Percentiles rank a stretch among this genome's conserved stretches.
These are phyloP conservation scores for Cotesia typhae DNA, from an alignment of 1,140 invertebrate species.

Conservation along the genomic window DNA sequence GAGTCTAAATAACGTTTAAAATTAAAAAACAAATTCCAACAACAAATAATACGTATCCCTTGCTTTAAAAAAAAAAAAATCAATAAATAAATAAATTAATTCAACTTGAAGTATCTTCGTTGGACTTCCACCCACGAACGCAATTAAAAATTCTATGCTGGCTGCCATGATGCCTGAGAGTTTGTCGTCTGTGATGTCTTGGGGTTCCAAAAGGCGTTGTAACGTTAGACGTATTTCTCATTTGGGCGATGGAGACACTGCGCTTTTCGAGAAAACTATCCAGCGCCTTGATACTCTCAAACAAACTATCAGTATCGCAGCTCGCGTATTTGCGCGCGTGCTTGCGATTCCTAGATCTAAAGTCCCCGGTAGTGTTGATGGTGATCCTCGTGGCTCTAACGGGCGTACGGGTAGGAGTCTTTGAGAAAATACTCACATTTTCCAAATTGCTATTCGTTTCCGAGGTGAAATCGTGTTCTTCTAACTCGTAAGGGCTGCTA, in stretches of 20 bases:
- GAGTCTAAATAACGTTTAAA: not conserved
- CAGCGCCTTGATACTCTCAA: constrained; percentile 53
- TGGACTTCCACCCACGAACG: constrained; percentile 26
- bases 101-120: constrained; percentile 23
- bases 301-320: constrained; percentile 52
- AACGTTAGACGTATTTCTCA: constrained; percentile 38
- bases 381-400: not conserved
- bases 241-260: constrained; percentile 21
- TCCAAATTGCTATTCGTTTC: constrained; percentile 45
- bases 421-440: constrained; percentile 32
- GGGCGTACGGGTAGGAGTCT: constrained; percentile 35
- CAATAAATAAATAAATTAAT: not conserved
- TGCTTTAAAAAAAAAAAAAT: not conserved
- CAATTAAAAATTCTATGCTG: constrained; percentile 21
- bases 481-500: constrained; percentile 50
- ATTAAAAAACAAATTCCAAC: not conserved
- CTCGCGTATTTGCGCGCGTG: constrained; percentile 33
- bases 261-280: constrained; percentile 53
- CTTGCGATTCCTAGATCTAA: constrained; percentile 2
- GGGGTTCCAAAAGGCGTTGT: constrained; percentile 52
- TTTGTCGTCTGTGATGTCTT: constrained; percentile 34
- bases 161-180: not conserved
- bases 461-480: constrained; percentile 48
- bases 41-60: not conserved
- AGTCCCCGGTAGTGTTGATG: not conserved